Conservation (phyloP, 2,113 vertebrate species). For the Philantomba maxwellii region DNA sequence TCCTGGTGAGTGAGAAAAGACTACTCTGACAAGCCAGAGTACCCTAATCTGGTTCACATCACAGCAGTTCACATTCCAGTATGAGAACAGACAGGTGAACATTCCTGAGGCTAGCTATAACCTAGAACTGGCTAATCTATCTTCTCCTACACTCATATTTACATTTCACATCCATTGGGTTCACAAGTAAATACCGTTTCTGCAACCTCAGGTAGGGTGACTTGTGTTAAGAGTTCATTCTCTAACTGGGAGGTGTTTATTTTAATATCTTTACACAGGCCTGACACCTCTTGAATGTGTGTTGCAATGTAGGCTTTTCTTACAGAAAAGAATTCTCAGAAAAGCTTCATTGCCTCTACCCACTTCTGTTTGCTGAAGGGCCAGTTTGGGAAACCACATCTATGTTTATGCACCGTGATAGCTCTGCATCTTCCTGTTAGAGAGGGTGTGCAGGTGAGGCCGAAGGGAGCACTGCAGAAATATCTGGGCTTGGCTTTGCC, state of each 20-base stretch:
- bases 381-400: not conserved
- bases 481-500: not conserved
- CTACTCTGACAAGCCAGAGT: not conserved
- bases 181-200: not conserved
- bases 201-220: not conserved
- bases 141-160: not conserved
- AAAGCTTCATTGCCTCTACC: not conserved
- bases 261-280: not conserved
- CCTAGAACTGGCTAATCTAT: not conserved
- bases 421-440: not conserved
- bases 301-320: not conserved
- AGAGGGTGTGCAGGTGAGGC: not conserved
- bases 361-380: not conserved
- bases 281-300: not conserved
- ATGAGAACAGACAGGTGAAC: not conserved
- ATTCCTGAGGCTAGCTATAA: not conserved
- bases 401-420: not conserved
- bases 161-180: not conserved
- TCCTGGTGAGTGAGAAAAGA: not conserved
- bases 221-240: not conserved
- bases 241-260: not conserved
- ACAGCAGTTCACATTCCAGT: not conserved
- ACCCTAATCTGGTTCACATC: not conserved
- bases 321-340: not conserved
- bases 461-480: not conserved